A percentile compares a stretch with the other conserved stretches of the same genome.
Conservation (phyloP, 2,888 invertebrate genomes). For the Drosophila demipolita region DNA sequence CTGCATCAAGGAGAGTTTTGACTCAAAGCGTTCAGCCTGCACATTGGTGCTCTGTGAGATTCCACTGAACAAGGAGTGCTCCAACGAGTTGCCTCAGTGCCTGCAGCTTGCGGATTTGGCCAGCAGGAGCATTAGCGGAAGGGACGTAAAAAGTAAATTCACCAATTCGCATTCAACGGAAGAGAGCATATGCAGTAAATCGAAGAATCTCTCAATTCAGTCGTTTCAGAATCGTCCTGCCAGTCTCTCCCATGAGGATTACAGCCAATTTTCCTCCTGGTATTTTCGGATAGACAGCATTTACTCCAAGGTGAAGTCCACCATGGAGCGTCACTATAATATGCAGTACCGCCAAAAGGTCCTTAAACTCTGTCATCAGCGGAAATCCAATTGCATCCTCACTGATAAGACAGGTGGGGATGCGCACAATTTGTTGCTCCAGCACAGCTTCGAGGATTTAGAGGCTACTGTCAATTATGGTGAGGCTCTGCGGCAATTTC, state of each 20-base stretch:
- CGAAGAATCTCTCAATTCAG: neutral
- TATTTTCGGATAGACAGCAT: constrained; percentile 66
- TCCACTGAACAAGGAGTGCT: constrained; percentile 38
- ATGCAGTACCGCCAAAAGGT: constrained; percentile 51
- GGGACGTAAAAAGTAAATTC: neutral
- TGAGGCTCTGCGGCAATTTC: constrained; percentile 47
- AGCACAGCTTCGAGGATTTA: constrained; percentile 18
- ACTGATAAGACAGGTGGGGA: constrained; percentile 56
- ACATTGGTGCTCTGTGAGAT: constrained; percentile 69
- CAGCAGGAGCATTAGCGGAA: constrained; percentile 24
- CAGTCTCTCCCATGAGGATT: constrained; percentile 48
- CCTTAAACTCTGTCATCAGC: constrained; percentile 47
- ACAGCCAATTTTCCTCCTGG: constrained; percentile 62
- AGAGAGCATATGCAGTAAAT: neutral
- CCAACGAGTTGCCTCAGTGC: constrained; percentile 54
- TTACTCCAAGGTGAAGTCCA: constrained; percentile 42
- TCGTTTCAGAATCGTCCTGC: constrained; percentile 1
- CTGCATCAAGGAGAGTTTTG: constrained; percentile 70
- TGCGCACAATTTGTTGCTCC: constrained; percentile 10
- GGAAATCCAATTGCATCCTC: constrained; percentile 18
- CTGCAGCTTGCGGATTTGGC: constrained; percentile 63
- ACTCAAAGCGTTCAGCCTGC: constrained; percentile 29
- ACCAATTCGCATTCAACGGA: neutral
- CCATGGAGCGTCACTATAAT: constrained; percentile 61
- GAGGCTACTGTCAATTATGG: constrained; percentile 32